Evolutionary conservation across 2,888 invertebrate species (phyloP), one percentile per base, ranked within the genome.

Genomic region (Dicycla oo): DNA sequence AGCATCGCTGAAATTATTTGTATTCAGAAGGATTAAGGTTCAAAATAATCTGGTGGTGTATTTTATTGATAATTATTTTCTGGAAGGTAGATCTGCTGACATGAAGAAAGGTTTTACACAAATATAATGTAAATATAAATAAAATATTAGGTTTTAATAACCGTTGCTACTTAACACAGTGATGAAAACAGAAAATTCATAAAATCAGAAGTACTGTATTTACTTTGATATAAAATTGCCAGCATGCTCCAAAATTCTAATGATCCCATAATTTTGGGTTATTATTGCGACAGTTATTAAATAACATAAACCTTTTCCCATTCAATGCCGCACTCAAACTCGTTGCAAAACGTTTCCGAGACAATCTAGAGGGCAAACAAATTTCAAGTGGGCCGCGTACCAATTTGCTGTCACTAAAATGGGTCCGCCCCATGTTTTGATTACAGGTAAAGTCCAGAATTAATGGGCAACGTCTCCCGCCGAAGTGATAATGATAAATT

Each of bases 401-500:
- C 85, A 89, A 90, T 91, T 91, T 89, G 83, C 86, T 83, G 85
- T 81, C 85, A 77, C 82, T 81, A 83, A 88, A 91, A 90, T 90
- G 88, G 87, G 85, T 77, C 75, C 78, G 81, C n/a, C 79, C 88
- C 88, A 85, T 89, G 86, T 92, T 92, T 90, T 91, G 91, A 92
- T 93, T 90, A 90, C 88, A 89, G 87, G 88, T 90, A 88, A 91
- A 91, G 87, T 90, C 88, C 87, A 83, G 91, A 92, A 93, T 94
- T 92, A 94, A 94, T 93, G 90, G 90, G 76, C 82, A 85, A 34
- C 70, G 81, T 82, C 84, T 85, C 86, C 81, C 82, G 83, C 68
- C 76, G 85, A 85, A 84, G 88, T 88, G 89, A 92, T 94, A 93
- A 94, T 94, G 93, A 94, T 93, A 93, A 92, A 93, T 91, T 90